Conservation (phyloP, 2,113 vertebrate genomes). For the Falcunculus frontatus region DNA sequence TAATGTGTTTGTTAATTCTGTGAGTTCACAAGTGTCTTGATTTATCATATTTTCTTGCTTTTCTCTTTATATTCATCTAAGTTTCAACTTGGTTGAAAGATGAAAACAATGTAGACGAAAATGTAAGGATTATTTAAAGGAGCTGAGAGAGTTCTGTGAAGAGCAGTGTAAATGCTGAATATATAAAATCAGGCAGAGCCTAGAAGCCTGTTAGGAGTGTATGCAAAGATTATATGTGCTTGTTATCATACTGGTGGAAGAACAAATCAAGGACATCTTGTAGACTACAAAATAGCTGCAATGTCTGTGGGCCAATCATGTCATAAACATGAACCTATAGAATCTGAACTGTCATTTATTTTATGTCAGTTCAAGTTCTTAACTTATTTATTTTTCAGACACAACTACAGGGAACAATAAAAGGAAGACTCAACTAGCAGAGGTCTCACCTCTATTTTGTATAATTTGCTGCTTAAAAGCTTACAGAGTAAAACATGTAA, state of each 20-base stretch:
- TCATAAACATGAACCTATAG: slow-evolving; percentile 67
- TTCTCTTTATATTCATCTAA: background rate
- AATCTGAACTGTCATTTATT: slow-evolving; percentile 65
- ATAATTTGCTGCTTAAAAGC: slow-evolving; percentile 79
- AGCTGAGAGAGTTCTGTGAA: background rate
- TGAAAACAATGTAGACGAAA: background rate
- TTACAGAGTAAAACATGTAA: slow-evolving; percentile 78
- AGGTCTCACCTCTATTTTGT: slow-evolving; percentile 78
- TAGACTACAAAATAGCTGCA: slow-evolving; percentile 53
- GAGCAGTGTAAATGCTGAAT: background rate
- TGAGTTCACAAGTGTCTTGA: background rate
- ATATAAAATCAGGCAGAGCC: background rate
- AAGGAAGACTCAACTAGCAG: slow-evolving; percentile 69
- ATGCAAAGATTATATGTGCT: slow-evolving; percentile 21
- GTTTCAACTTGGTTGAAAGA: background rate
- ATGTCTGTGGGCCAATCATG: slow-evolving; percentile 55
- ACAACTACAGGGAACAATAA: slow-evolving; percentile 44
- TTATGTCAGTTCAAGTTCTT: slow-evolving; percentile 63
- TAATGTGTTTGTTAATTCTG: background rate
- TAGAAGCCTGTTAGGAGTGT: background rate
- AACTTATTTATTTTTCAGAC: slow-evolving; percentile 71
- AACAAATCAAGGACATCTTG: slow-evolving; percentile 65
- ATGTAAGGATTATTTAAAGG: background rate
- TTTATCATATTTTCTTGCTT: background rate
- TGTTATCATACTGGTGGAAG: slow-evolving; percentile 46